Conservation (phyloP, 2,113 vertebrate species). For the Serilophus lunatus region DNA sequence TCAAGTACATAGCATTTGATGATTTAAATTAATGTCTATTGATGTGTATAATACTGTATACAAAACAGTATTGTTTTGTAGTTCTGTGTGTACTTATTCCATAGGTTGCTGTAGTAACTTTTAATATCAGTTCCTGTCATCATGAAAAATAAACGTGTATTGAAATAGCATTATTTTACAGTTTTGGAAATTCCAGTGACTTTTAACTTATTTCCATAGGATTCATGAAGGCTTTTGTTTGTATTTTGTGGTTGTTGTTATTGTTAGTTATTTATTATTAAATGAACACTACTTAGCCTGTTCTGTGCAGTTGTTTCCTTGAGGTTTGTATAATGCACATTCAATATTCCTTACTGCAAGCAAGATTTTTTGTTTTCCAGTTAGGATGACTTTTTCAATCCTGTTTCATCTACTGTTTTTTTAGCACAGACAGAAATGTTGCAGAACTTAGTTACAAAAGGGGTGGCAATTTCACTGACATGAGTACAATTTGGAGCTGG, state of each 20-base stretch:
- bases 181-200: not conserved
- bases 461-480: not conserved
- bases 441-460: not conserved
- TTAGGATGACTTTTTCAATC: not conserved
- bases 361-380: not conserved
- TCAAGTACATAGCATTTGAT: not conserved
- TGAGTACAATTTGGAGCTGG: not conserved
- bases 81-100: not conserved
- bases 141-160: not conserved
- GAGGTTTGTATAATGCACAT: not conserved
- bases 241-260: not conserved
- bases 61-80: not conserved
- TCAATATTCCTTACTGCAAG: not conserved
- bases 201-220: not conserved
- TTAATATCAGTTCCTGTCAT: not conserved
- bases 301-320: not conserved
- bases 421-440: not conserved
- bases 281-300: not conserved
- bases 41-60: not conserved
- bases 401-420: not conserved
- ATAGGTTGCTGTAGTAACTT: not conserved
- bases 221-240: not conserved
- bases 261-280: not conserved
- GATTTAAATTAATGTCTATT: not conserved
- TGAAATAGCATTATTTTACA: not conserved